Conservation (phyloP, 2,113 vertebrate genomes). For the Cepphus grylle region DNA sequence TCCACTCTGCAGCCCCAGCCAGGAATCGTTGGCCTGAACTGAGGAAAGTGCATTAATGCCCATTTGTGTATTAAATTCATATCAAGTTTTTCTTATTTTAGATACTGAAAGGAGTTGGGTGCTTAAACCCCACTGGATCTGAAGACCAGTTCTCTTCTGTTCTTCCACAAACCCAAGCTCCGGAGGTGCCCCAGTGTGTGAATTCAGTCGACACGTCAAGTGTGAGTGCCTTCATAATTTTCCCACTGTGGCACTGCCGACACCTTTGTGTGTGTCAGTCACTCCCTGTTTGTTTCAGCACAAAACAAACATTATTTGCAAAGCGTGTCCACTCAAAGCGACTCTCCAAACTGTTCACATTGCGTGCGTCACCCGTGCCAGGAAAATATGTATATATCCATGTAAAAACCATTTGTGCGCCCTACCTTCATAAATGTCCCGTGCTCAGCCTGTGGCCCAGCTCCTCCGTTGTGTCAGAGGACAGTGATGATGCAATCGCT, state of each 20-base stretch:
- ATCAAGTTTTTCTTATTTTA: not conserved
- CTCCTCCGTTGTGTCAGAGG: not conserved
- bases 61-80: not conserved
- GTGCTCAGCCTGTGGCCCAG: rapidly evolving
- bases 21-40: not conserved
- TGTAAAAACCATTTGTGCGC: not conserved
- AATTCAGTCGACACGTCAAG: not conserved
- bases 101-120: not conserved
- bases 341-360: not conserved
- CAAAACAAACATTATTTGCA: not conserved
- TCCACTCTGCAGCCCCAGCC: not conserved
- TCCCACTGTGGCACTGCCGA: not conserved
- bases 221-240: not conserved
- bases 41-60: not conserved
- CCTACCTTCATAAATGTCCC: not conserved
- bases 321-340: not conserved
- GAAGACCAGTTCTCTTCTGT: not conserved
- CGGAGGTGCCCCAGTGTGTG: not conserved
- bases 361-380: not conserved
- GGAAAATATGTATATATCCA: not conserved
- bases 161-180: rapidly evolving
- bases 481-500: not conserved
- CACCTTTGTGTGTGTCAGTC: not conserved
- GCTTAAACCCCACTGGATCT: not conserved
- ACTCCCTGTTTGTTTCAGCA: not conserved